Base-by-base conservation (phyloP, 2,888 invertebrate genomes). In the Drosophila pseudotalamancana region DNA sequence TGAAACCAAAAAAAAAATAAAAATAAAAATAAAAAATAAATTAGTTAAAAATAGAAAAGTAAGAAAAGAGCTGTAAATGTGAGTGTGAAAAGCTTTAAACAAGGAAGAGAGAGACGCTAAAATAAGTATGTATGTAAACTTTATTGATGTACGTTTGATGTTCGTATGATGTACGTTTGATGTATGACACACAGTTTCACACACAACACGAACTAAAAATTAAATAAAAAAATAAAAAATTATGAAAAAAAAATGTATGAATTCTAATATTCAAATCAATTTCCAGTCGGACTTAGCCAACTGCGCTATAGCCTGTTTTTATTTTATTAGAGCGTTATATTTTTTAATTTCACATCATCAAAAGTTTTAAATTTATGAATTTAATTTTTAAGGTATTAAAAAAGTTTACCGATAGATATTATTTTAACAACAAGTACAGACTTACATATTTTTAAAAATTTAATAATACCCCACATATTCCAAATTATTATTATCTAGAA, bases 91-190 rank as follows among this genome's bases (percentile, higher is more conserved):
- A 35, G 32, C 14, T n/a, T 29, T 43, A 34, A n/a, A n/a, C 2
- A 12, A 18, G 25, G 9, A 4, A 9, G 11, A 11, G 5, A 14
- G 4, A 19, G 8, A 34, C 19, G 11, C 4, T 16, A 27, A 18
- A 54, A 18, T 23, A 21, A 23, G n/a, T 50, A 43, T 21, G 21
- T 35, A 21, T 6, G 6, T 66, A 64, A 64, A 43, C 40, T n/a
- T n/a, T n/a, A 34, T 19, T 29, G 6, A 12, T 37, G 31, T 34
- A 40, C 42, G 31, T 25, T 16, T 29, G 21, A 39, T 43, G 16
- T 32, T 34, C 14, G 16, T 42, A 29, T 31, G 32, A 25, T 42
- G 27, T 35, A 48, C n/a, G n/a, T n/a, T 16, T 29, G 21, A 39
- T 43, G 16, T 32, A n/a, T n/a, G n/a, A n/a, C n/a, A 48, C 19